Percentiles rank a stretch among this genome's conserved stretches.
phyloP scores from a whole-genome alignment of 2,113 vertebrate genomes.

The Mirounga angustirostris region DNA sequence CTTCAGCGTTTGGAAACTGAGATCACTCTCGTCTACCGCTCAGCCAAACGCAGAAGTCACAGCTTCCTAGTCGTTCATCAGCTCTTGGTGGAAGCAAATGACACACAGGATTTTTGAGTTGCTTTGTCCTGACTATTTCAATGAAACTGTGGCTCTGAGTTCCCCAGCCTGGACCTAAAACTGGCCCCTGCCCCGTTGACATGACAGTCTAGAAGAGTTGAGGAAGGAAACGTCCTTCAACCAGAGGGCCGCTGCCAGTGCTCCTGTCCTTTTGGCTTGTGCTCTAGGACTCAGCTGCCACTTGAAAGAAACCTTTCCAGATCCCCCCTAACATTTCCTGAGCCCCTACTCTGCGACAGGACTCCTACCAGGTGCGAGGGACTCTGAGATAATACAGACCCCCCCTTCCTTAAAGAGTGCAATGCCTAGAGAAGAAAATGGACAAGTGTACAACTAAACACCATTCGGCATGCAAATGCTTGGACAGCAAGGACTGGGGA shows the following conservation, averaged over 20 bases:
- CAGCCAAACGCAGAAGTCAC: rapidly evolving
- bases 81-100: neutral
- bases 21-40: neutral
- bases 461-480: neutral
- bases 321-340: neutral
- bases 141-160: neutral
- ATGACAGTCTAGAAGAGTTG: neutral
- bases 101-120: neutral
- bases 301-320: neutral
- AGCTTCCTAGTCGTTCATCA: neutral
- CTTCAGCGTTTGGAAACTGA: neutral
- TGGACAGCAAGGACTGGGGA: neutral
- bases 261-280: neutral
- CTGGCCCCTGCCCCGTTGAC: neutral
- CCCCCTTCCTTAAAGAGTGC: neutral
- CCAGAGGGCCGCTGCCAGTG: neutral
- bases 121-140: neutral
- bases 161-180: neutral
- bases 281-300: neutral
- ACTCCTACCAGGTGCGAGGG: neutral
- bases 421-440: neutral
- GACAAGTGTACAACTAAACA: neutral
- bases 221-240: neutral
- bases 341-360: neutral
- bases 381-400: neutral